Base-by-base conservation (phyloP, 2,797 vertebrate genomes). In the Orestias chungarensis region DNA sequence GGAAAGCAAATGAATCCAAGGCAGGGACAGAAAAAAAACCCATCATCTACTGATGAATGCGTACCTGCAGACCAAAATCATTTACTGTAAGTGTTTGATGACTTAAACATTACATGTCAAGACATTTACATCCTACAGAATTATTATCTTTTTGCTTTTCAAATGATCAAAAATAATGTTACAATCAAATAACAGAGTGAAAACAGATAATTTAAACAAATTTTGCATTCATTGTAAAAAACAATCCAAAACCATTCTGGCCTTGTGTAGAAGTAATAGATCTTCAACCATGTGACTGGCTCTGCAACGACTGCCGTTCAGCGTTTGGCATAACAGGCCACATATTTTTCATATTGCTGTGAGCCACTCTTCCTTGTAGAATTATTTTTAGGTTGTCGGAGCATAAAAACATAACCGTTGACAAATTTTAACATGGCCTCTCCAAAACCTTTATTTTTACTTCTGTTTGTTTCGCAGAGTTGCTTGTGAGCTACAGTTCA, bases 1-100 rank as follows among this genome's bases (percentile, higher is more conserved):
- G 82, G 80, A 70, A 89, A 64, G 76, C 66, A 71, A 31, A 78
- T 33, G 64, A 69, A 79, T 73, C 46, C 62, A 47, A 71, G 46
- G 64, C 64, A 67, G 31, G n/a, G 5, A 15, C 5, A 15, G 4
- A 31, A 35, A 15, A 64, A 68, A 17, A 25, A 69, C 29, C 54
- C 17, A 33, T 31, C 1, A 50, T 0, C 47, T 25, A 11, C 46
- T 47, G 46, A 47, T 20, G 55, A 59, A 20, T 68, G 15, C 40
- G 27, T 1, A 44, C 15, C 65, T 68, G 35, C n/a, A 68, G 35
- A 55, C 67, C 65, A 89, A 89, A 85, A 17, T 8, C 31, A 8
- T 7, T 55, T 55, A 15, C 18, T 29, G 27, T 20, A n/a, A n/a
- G n/a, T n/a, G 44, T 33, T 57, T 20, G 2, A 57, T 31, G 29